Evolutionary conservation across 2,797 vertebrate species (phyloP), one percentile per base, ranked within the genome.

Genomic region (Melanotaenia parkinsoni): DNA sequence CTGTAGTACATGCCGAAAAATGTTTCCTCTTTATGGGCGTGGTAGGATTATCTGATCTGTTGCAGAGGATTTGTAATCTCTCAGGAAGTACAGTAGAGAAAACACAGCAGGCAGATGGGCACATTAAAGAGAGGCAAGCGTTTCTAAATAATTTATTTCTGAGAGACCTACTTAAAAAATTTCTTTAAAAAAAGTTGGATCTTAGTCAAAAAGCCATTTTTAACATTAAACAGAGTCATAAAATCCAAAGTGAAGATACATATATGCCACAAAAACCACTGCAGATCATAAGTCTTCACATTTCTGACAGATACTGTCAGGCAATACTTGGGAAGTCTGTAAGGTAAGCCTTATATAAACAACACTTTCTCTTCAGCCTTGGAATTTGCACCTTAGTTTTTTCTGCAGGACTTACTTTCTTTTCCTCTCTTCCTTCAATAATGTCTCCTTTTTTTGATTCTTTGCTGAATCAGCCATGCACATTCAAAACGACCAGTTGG

Each of bases 41-140:
- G 77, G 69, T 2, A 0, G 26, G 26, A 9, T 85, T 86, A 86
- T 90, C 73, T 72, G 73, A 88, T 87, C 72, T 83, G 28, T 79
- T 45, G 35, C 63, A 64, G 56, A 74, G 68, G 40, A 72, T 73
- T 76, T 78, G 28, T 76, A 74, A 70, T 90, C 71, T 69, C 81
- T 81, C 77, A 78, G 83, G 86, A 85, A 76, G 43, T 24, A 54
- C 33, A 83, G 68, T 28, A 69, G 62, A 65, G 62, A 30, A 20
- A 74, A 43, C 61, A 56, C 45, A 61, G 57, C 63, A 43, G 28
- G 16, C 61, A 72, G 5, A 43, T 37, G 11, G 30, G n/a, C 33
- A 35, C 67, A 28, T 59, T 18, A 51, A 13, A 28, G 18, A 59
- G 22, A 35, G 24, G 32, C 7, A 3, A 32, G 11, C 1, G 47